A percentile compares a stretch with the other conserved stretches of the same genome.
Conservation (phyloP, 2,797 vertebrate genomes). For the Discoglossus pictus region DNA sequence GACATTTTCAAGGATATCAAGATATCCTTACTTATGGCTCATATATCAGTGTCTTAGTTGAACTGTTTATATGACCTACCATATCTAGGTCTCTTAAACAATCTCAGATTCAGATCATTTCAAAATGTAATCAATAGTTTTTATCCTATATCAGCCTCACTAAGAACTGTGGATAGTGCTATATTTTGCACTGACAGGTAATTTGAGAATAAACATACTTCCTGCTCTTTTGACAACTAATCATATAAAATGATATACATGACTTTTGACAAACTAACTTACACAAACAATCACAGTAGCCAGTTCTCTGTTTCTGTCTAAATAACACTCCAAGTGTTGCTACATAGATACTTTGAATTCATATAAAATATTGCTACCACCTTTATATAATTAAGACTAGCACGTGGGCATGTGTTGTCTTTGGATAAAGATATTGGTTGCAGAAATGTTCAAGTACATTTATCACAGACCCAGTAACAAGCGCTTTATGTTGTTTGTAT, state of each 20-base stretch:
- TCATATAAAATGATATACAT: slow-evolving; percentile 30
- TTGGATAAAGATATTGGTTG: too few relatives aligned
- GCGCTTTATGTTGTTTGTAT: too few relatives aligned
- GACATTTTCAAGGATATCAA: slow-evolving; percentile 32
- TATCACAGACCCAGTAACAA: too few relatives aligned
- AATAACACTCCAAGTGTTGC: background rate
- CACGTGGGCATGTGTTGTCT: too few relatives aligned
- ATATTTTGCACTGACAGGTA: slow-evolving; percentile 30
- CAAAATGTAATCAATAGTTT: slow-evolving; percentile 40
- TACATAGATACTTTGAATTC: too few relatives aligned
- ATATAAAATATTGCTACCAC: too few relatives aligned
- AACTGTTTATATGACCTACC: slow-evolving; percentile 27
- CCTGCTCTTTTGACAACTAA: slow-evolving; percentile 32
- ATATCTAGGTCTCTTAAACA: background rate
- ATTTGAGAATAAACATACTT: slow-evolving; percentile 33
- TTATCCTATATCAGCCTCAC: slow-evolving; percentile 15
- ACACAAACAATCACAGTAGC: slow-evolving; percentile 17
- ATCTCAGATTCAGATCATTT: slow-evolving; percentile 25
- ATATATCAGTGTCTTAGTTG: background rate
- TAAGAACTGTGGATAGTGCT: slow-evolving; percentile 22
- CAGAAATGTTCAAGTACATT: too few relatives aligned
- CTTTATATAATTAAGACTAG: too few relatives aligned
- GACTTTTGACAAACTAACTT: slow-evolving; percentile 28
- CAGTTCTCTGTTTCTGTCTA: background rate
- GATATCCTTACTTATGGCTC: slow-evolving; percentile 6